Evolutionary conservation across 2,888 invertebrate genomes (phyloP).

Genomic region (Micoletzkya japonica): DNA sequence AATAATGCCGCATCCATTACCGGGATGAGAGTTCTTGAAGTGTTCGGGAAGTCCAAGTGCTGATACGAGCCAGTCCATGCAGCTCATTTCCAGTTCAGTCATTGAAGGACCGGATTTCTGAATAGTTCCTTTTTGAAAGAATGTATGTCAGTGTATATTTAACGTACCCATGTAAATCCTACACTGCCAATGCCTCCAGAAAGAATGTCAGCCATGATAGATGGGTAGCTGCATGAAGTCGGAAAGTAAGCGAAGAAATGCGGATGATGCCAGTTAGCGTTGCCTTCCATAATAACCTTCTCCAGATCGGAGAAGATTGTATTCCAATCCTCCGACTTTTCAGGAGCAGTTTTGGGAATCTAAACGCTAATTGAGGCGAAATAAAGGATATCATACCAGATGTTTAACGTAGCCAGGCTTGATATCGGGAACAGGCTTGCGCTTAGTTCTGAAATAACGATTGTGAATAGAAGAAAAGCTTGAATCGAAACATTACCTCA

Average conservation of each 20-base stretch:
- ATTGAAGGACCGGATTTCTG: constrained; percentile 67
- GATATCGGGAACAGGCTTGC: constrained; percentile 84
- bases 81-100: constrained; percentile 67
- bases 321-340: constrained; percentile 82
- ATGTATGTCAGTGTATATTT: not conserved
- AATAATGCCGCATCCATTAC: constrained; percentile 63
- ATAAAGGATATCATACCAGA: constrained; percentile 64
- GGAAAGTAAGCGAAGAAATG: constrained; percentile 63
- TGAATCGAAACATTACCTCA: no score
- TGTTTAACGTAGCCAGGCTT: constrained; percentile 86
- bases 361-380: not conserved
- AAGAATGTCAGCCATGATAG: constrained; percentile 62
- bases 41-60: constrained; percentile 63
- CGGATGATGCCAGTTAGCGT: constrained; percentile 64
- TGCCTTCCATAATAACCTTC: constrained; percentile 69
- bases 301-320: constrained; percentile 87
- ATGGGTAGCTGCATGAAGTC: constrained; percentile 61
- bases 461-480: no score
- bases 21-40: constrained; percentile 52
- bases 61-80: constrained; percentile 68
- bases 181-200: constrained; percentile 58
- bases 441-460: constrained; percentile 65
- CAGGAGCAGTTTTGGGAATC: constrained; percentile 79
- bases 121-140: not conserved
- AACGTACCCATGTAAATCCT: constrained; percentile 62